phyloP scores from a whole-genome alignment of 2,113 vertebrate genomes.

The Pelodiscus sinensis region DNA sequence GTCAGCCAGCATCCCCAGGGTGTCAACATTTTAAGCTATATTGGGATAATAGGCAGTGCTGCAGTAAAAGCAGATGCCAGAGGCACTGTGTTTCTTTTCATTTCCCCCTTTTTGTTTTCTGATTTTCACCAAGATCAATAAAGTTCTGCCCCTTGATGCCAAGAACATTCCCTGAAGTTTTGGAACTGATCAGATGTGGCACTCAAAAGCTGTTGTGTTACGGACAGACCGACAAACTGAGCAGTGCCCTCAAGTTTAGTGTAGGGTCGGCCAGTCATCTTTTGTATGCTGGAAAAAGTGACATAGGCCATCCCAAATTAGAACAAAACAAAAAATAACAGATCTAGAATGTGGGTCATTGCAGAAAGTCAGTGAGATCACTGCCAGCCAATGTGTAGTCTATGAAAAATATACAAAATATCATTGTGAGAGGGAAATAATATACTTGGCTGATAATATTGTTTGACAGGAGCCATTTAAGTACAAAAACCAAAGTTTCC shows the following conservation, averaged over 20 bases:
- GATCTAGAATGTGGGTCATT: not conserved
- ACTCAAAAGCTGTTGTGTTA: not conserved
- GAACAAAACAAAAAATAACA: not conserved
- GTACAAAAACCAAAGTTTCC: not conserved
- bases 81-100: not conserved
- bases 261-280: not conserved
- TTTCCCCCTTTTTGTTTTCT: not conserved
- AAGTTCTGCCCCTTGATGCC: not conserved
- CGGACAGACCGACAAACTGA: not conserved
- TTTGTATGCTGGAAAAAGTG: not conserved
- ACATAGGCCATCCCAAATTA: not conserved
- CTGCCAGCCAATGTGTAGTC: not conserved
- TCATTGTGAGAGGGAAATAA: not conserved
- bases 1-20: no score
- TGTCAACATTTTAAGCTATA: no score
- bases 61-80: not conserved
- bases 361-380: rapidly evolving
- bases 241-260: not conserved
- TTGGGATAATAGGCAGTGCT: no score
- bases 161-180: not conserved
- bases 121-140: not conserved
- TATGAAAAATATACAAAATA: not conserved
- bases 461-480: not conserved
- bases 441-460: not conserved
- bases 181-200: not conserved